These are phyloP conservation scores for Malurus alboscapulatus DNA, from an alignment of 2,113 vertebrate genomes.

Conservation along the genomic window DNA sequence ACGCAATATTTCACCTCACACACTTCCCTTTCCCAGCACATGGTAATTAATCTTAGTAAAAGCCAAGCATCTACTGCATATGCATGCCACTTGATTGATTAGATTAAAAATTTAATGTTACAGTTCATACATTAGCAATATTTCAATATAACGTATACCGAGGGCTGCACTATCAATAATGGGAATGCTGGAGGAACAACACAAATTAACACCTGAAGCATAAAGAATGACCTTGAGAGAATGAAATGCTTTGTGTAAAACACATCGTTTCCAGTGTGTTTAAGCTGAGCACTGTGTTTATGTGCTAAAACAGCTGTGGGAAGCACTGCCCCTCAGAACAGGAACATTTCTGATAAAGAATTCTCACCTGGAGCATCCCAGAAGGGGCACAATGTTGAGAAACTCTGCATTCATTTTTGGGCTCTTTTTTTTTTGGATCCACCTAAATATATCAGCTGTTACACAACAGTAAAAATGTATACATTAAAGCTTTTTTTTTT, in stretches of 20 bases:
- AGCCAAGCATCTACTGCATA: conserved; percentile 75
- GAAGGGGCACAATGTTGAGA: background rate
- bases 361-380: background rate
- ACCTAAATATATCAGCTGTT: background rate
- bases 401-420: background rate
- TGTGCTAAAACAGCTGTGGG: background rate
- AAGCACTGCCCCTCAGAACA: background rate
- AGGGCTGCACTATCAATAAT: conserved; percentile 76
- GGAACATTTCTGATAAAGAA: background rate
- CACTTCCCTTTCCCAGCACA: conserved; percentile 67
- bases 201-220: conserved; percentile 69
- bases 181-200: conserved; percentile 62
- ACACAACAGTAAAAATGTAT: background rate
- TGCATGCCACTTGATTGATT: conserved; percentile 81
- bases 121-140: conserved; percentile 83
- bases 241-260: conserved; percentile 34
- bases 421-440: background rate
- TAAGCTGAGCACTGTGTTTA: background rate
- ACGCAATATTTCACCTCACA: conserved; percentile 72
- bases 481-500: background rate
- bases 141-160: conserved; percentile 74
- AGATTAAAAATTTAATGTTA: conserved; percentile 83
- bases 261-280: background rate
- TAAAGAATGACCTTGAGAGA: conserved; percentile 72
- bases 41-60: conserved; percentile 83